Evolutionary conservation across 2,888 invertebrate genomes (phyloP), one percentile per base, ranked within the genome.

Genomic region (Phyto melanocephala): DNA sequence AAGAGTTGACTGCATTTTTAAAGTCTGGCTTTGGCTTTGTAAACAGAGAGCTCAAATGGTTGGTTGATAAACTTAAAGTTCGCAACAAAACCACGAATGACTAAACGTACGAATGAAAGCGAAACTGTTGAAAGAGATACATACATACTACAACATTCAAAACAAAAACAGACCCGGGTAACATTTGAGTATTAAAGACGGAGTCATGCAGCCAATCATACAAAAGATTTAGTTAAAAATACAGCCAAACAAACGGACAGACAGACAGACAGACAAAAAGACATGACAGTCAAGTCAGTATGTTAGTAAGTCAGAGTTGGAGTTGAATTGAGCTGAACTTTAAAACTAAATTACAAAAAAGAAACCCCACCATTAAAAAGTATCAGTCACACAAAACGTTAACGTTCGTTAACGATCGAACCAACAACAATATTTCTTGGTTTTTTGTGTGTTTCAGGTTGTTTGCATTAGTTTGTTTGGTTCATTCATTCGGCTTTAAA

Each of bases 311-410:
- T 75, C 79, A 75, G 75, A 71, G 79, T 78, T 74, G 78, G 74
- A 82, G 81, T 82, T 79, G 76, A 82, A 71, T 78, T 62, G 62
- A 74, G 68, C 79, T 82, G 82, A 82, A 82, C 75, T 76, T 81
- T 76, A 79, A 75, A 75, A 60, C 13, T 40, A 20, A 33, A 56
- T 45, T 24, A 60, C 22, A 8, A 37, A 35, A 35, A 75, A 24
- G 11, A 22, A 24, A 63, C 47, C 62, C 28, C 37, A 60, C 28
- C 4, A 28, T 5, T 28, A 72, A 52, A 65, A 58, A 52, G 52
- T 42, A 62, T 62, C 62, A 20, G 28, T 62, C 40, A 50, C 37
- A 72, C 63, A 63, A 74, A 74, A 45, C 45, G 33, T 54, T 77
- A 52, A 77, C 71, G 58, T n/a, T n/a, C 58, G 71, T 79, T 71